These are phyloP conservation scores for Aradus depressus DNA, from an alignment of 2,888 invertebrate genomes.

Conservation along the genomic window DNA sequence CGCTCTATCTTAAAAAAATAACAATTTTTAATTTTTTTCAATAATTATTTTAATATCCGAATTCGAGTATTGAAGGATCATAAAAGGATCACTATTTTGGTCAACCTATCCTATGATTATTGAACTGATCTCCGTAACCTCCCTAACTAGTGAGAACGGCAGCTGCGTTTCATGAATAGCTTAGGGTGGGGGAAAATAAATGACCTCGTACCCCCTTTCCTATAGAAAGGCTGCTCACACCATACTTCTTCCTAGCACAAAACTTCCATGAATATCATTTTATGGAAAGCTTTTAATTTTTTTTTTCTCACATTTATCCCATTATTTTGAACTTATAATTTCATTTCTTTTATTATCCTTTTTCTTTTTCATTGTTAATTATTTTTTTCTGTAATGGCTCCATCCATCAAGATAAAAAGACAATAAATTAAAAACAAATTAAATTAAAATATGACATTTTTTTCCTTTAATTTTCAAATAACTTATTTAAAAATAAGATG, in stretches of 20 bases:
- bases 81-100: conserved; percentile 9
- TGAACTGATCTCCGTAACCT: conserved; percentile 18
- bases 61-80: not conserved
- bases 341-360: too few relatives aligned
- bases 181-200: conserved; percentile 24
- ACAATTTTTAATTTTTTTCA: conserved; percentile 13
- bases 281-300: too few relatives aligned
- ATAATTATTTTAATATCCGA: conserved; percentile 8
- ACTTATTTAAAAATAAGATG: too few relatives aligned
- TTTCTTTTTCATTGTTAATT: too few relatives aligned
- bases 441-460: too few relatives aligned
- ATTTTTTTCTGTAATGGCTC: too few relatives aligned
- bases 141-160: conserved; percentile 20
- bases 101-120: conserved; percentile 13
- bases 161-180: conserved; percentile 27
- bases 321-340: too few relatives aligned
- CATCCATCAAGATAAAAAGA: too few relatives aligned
- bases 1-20: conserved; percentile 21
- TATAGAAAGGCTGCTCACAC: conserved; percentile 17
- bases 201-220: conserved; percentile 26
- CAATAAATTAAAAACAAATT: too few relatives aligned
- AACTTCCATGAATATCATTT: too few relatives aligned
- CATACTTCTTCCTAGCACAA: conserved; percentile 12
- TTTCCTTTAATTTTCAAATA: too few relatives aligned
- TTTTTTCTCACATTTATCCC: too few relatives aligned